Evolutionary conservation across 2,888 invertebrate genomes (phyloP).

Genomic region (Crioceris asparagi): DNA sequence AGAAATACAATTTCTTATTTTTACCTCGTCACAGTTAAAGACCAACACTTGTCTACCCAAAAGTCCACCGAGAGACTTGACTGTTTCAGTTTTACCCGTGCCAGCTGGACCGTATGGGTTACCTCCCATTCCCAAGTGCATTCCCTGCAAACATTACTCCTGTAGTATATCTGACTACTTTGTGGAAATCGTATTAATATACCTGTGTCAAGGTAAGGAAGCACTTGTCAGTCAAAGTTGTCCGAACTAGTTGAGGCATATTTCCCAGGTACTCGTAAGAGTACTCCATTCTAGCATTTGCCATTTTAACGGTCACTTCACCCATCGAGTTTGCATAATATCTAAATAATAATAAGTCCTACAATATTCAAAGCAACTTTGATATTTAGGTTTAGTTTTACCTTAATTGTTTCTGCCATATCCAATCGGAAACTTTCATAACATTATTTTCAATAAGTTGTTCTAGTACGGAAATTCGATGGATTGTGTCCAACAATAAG

Average conservation of each 20-base stretch:
- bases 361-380: too few relatives aligned
- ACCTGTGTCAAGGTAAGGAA: slow-evolving; percentile 93
- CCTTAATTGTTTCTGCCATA: slow-evolving; percentile 91
- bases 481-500: slow-evolving; percentile 85
- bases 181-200: slow-evolving; percentile 11
- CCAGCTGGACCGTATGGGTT: slow-evolving; percentile 99
- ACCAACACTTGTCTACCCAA: slow-evolving; percentile 90
- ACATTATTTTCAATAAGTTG: slow-evolving; percentile 61
- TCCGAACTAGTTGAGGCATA: slow-evolving; percentile 87
- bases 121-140: slow-evolving; percentile 92
- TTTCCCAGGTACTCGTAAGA: slow-evolving; percentile 99
- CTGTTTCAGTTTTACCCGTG: slow-evolving; percentile 97
- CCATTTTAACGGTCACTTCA: slow-evolving; percentile 73
- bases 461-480: slow-evolving; percentile 76
- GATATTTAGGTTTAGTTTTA: slow-evolving; percentile 35
- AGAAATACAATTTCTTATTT: too few relatives aligned
- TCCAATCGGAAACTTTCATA: slow-evolving; percentile 66
- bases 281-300: slow-evolving; percentile 87
- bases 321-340: slow-evolving; percentile 55
- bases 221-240: slow-evolving; percentile 93
- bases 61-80: slow-evolving; percentile 85
- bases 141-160: slow-evolving; percentile 48
- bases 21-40: slow-evolving; percentile 93
- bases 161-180: neutral
- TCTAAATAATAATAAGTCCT: too few relatives aligned